These are phyloP conservation scores for Chrysotoxum bicinctum DNA, from an alignment of 2,888 invertebrate genomes.

Conservation along the genomic window DNA sequence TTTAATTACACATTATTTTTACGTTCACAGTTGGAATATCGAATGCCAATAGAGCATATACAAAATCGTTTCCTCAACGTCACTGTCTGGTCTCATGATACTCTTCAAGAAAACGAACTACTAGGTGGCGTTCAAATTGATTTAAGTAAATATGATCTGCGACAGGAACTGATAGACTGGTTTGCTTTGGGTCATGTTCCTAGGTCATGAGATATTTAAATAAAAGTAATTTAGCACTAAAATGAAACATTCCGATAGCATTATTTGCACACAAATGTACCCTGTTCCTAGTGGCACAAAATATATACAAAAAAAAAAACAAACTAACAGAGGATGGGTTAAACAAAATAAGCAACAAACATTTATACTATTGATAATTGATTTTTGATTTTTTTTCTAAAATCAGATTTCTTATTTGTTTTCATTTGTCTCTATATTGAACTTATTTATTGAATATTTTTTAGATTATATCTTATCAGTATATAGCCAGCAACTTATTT, in stretches of 20 bases:
- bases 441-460: conserved; percentile 57
- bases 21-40: conserved; percentile 89
- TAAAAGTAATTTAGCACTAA: conserved; percentile 16
- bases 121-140: conserved; percentile 94
- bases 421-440: conserved; percentile 41
- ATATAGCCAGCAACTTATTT: conserved; percentile 39
- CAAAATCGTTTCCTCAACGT: conserved; percentile 91
- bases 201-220: conserved; percentile 73
- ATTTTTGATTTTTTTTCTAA: conserved; percentile 23
- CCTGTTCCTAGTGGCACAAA: conserved; percentile 29
- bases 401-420: conserved; percentile 31
- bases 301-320: neutral
- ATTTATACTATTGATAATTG: conserved; percentile 33
- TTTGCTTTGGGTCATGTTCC: conserved; percentile 86
- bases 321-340: conserved; percentile 14
- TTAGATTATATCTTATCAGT: conserved; percentile 31
- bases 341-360: conserved; percentile 40
- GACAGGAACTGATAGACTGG: conserved; percentile 92
- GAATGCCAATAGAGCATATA: conserved; percentile 91
- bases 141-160: conserved; percentile 87
- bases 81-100: conserved; percentile 97
- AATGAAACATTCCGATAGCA: conserved; percentile 60
- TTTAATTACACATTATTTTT: neutral
- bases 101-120: conserved; percentile 96
- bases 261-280: conserved; percentile 46